Conservation (phyloP, 1,140 invertebrate genomes). For the Pseudomyrmex pallidus region DNA sequence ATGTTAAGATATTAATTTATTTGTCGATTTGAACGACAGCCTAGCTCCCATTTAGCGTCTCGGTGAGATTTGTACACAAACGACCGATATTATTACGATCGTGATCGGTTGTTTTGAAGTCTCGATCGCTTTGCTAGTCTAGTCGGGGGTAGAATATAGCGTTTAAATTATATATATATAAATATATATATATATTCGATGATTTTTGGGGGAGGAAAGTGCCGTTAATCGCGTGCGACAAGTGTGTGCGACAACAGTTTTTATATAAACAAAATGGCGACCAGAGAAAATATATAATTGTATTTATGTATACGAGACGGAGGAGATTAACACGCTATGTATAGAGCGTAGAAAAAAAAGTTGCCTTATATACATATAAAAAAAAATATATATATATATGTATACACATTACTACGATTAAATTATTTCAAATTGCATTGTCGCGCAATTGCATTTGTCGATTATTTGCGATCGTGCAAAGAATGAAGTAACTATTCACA, state of each 20-base stretch:
- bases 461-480: conserved; percentile 28
- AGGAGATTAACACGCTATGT: conserved; percentile 53
- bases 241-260: conserved; percentile 39
- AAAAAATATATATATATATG: too few relatives aligned
- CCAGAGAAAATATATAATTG: conserved; percentile 68
- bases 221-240: conserved; percentile 31
- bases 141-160: conserved; percentile 74
- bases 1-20: conserved; percentile 75
- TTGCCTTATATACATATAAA: conserved; percentile 74
- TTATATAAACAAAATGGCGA: conserved; percentile 50
- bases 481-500: conserved; percentile 29
- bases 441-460: conserved; percentile 6
- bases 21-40: conserved; percentile 43
- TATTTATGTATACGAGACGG: conserved; percentile 59
- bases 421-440: conserved; percentile 75
- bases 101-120: conserved; percentile 66
- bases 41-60: conserved; percentile 14
- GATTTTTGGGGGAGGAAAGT: conserved; percentile 17
- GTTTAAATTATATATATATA: conserved; percentile 10
- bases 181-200: conserved; percentile 16
- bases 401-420: conserved; percentile 53
- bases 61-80: conserved; percentile 63
- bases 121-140: conserved; percentile 78
- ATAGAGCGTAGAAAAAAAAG: conserved; percentile 67
- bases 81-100: conserved; percentile 54